Conservation (phyloP, 2,888 invertebrate species). For the Linyphia triangularis region DNA sequence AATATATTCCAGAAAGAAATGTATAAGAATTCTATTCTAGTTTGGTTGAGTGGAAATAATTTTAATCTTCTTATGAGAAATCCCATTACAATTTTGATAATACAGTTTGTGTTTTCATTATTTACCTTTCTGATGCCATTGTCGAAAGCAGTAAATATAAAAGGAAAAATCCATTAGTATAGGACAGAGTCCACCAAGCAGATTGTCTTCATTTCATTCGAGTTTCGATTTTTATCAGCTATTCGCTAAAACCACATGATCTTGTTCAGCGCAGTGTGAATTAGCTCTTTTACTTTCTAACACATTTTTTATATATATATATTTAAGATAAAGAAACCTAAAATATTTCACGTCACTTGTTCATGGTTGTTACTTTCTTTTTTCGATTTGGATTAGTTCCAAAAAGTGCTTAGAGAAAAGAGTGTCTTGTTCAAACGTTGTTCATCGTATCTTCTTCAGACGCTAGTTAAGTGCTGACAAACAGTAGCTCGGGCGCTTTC, state of each 20-base stretch:
- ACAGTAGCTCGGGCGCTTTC: constrained; percentile 13
- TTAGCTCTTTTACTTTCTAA: neutral
- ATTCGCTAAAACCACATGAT: neutral
- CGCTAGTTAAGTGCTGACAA: constrained; percentile 50
- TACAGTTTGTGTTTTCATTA: too few species aligned
- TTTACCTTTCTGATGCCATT: too few species aligned
- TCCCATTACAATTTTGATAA: too few species aligned
- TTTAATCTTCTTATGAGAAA: too few species aligned
- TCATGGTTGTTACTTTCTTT: neutral
- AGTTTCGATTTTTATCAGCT: neutral
- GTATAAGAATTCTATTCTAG: too few species aligned
- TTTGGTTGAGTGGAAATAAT: too few species aligned
- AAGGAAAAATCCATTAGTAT: too few species aligned
- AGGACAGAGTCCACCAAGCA: too few species aligned
- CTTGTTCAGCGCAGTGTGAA: neutral
- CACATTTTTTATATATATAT: neutral
- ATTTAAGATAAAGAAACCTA: neutral
- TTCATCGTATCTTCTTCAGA: neutral
- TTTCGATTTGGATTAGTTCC: neutral
- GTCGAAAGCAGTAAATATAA: too few species aligned
- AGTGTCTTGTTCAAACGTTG: constrained; percentile 12
- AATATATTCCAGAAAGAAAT: too few species aligned
- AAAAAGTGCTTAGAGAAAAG: neutral
- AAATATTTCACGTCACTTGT: neutral
- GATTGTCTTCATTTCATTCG: too few species aligned